Evolutionary conservation across 2,888 invertebrate genomes (phyloP), one percentile per base, ranked within the genome.

Genomic region (Chelonus formosanus): DNA sequence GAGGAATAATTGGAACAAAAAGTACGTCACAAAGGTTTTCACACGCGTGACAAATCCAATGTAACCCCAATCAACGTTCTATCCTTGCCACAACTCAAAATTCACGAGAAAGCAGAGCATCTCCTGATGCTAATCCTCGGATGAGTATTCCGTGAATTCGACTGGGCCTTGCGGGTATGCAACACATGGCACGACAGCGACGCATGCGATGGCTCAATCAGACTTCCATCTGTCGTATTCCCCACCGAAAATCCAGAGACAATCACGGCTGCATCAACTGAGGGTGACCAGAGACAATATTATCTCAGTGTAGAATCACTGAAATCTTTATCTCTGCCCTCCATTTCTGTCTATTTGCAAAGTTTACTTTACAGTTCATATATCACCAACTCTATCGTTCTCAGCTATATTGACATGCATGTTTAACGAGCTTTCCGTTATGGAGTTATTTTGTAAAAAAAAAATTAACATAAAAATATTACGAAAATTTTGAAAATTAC

Each of bases 131-230:
- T 40, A 59, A 59, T 59, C 40, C 48, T 40, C 31, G 50, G 47
- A 47, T 48, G 36, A 59, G 50, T 50, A 58, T 48, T 50, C 59
- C 50, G 31, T 59, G 59, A 59, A 50, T 59, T 59, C 31, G n/a
- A 50, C 50, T 60, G 50, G 10, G 53, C 32, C 53, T 52, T 61
- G 53, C 50, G 61, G 61, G 44, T 65, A 65, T 36, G 59, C 59
- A 56, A 66, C 66, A 66, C 66, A 66, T 66, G 66, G 66, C 61
- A 66, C 40, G 66, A 66, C 66, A 65, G 44, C 50, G 20, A 45
- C 45, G 58, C 61, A 67, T 55, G 43, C 66, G 67, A 70, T 70
- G 67, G 69, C 70, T 73, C 73, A 73, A 74, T 74, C 72, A 73
- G 60, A 63, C 65, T 67, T 65, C 58, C 73, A 74, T 74, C 74